Evolutionary conservation across 2,888 invertebrate species (phyloP), one percentile per base, ranked within the genome.

Genomic region (Apamea epomidion): DNA sequence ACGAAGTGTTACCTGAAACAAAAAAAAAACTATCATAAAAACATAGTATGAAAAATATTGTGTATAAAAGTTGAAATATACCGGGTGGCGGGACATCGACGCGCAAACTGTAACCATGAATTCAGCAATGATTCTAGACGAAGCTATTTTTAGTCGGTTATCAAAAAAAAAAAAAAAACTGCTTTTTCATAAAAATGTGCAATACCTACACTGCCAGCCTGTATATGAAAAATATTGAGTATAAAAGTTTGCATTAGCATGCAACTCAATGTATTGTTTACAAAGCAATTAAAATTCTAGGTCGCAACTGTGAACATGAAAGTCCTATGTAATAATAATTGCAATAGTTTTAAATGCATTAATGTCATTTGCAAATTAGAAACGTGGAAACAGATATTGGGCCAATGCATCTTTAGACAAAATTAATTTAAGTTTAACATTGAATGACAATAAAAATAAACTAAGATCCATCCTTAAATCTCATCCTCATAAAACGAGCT

Each of bases 1-100:
- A 45, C 8, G 54, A 58, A 32, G 37, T 25, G 14, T 68, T 82
- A 85, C 85, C 86, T 85, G 86, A 76, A 86, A 85, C 85, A 82
- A 85, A 62, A 54, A 68, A 62, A 37, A 64, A 60, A 60, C 6
- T 25, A 29, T 8, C 16, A 65, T 86, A 70, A 81, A 72, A 51
- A 85, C 37, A 73, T 32, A 29, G 16, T 21, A 76, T 14, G 2
- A n/a, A 32, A 65, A 25, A 25, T 25, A 51, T 32, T 51, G 14
- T 32, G 7, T 32, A 29, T 18, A 60, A 42, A 45, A 71, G 45
- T 51, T 84, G 8, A 8, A 58, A 58, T 25, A 58, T 8, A 16
- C 14, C 2, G 14, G 14, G 2, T 48, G 48, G 14, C 14, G 10
- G 42, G 16, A 48, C 48, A 48, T 48, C 14, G 16, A 48, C 16